A percentile compares a stretch with the other conserved stretches of the same genome.
phyloP scores from a whole-genome alignment of 2,888 invertebrate species.

The Morpho helenor region DNA sequence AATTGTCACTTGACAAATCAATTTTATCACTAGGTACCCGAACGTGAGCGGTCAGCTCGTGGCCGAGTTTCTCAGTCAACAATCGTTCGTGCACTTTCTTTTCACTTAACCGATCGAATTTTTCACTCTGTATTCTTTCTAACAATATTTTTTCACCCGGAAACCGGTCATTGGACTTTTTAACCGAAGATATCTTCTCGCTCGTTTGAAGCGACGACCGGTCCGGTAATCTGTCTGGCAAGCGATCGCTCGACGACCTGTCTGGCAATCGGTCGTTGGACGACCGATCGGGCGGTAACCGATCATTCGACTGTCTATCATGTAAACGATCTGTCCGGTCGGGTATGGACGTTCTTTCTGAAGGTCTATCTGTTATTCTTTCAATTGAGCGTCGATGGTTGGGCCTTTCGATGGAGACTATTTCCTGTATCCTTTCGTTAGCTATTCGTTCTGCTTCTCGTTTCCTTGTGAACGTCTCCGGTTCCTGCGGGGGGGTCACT shows the following conservation, averaged over 20 bases:
- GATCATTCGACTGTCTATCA: constrained; percentile 30
- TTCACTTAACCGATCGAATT: too few relatives aligned
- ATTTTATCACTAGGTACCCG: constrained; percentile 30
- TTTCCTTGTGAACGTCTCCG: constrained; percentile 40
- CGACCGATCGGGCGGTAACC: constrained; percentile 32
- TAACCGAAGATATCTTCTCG: constrained; percentile 23
- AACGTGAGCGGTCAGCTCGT: constrained; percentile 21
- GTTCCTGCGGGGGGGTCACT: constrained; percentile 54
- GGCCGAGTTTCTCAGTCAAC: constrained; percentile 29
- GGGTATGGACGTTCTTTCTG: constrained; percentile 27
- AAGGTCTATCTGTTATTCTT: constrained; percentile 41
- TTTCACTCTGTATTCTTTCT: constrained; percentile 24
- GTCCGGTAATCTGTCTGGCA: constrained; percentile 35
- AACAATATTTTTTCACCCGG: constrained; percentile 30
- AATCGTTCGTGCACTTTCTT: constrained; percentile 31
- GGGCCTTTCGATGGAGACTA: constrained; percentile 38
- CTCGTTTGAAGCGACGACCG: constrained; percentile 33
- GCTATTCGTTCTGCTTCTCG: constrained; percentile 39
- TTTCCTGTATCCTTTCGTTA: constrained; percentile 43
- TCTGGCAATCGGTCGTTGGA: constrained; percentile 29
- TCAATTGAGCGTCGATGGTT: constrained; percentile 47
- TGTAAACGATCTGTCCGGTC: constrained; percentile 28
- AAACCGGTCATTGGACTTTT: constrained; percentile 29
- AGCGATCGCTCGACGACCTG: constrained; percentile 27
- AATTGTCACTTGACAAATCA: constrained; percentile 42